These are phyloP conservation scores for human DNA, from an alignment of 2,113 vertebrate species.

Conservation along the genomic window GRCh38 chr2:29134001-29134500, in stretches of 20 bases:
- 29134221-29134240: not conserved
- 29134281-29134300: not conserved
- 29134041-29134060: not conserved
- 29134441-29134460: not conserved
- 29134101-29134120: not conserved
- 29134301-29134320: not conserved
- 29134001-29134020: not conserved
- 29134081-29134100: constrained; percentile 19
- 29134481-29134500: not conserved
- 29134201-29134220: constrained; percentile 34
- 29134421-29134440: not conserved
- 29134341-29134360: not conserved
- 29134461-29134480: not conserved
- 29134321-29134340: not conserved
- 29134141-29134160: not conserved
- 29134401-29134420: not conserved
- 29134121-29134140: not conserved
- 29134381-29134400: not conserved
- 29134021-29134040: not conserved
- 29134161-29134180: not conserved
- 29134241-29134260: not conserved
- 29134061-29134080: not conserved
- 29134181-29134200: not conserved
- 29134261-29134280: not conserved
- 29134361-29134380: constrained; percentile 1